These are phyloP conservation scores for Callyntrura sp. DNA, from an alignment of 2,888 invertebrate species.

Conservation along the genomic window DNA sequence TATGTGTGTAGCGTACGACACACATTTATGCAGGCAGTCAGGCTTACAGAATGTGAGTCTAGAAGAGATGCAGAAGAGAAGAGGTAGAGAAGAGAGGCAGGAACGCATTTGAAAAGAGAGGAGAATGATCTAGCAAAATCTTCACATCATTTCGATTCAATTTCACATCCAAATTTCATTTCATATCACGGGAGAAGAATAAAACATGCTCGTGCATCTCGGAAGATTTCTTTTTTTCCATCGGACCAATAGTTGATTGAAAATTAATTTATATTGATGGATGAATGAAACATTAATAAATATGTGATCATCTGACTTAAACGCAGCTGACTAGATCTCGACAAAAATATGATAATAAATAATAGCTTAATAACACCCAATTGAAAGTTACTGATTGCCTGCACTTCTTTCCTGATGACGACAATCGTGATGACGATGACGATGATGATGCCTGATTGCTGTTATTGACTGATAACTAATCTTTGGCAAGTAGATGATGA, in stretches of 20 bases:
- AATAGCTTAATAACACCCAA: conserved; percentile 72
- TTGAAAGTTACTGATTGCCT: conserved; percentile 65
- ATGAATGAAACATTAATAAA: conserved; percentile 73
- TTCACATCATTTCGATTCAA: too few relatives aligned
- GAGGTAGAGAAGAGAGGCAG: too few relatives aligned
- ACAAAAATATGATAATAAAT: conserved; percentile 56
- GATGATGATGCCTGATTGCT: conserved; percentile 61
- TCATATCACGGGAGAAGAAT: conserved; percentile 27
- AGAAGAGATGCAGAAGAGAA: too few relatives aligned
- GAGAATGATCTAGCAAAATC: conserved; percentile 66
- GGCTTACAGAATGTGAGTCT: not conserved
- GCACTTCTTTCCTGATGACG: conserved; percentile 38
- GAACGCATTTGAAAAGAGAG: not conserved
- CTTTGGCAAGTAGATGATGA: conserved; percentile 54
- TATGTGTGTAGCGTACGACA: conserved; percentile 30
- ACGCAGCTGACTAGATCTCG: conserved; percentile 42
- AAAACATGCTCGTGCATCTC: conserved; percentile 36
- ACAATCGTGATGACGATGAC: not conserved
- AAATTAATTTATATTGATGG: conserved; percentile 78
- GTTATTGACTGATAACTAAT: conserved; percentile 69
- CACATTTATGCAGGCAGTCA: not conserved
- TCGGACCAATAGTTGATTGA: conserved; percentile 70
- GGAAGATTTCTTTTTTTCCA: conserved; percentile 18
- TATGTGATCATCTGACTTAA: conserved; percentile 50
- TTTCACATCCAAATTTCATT: conserved; percentile 16